Evolutionary conservation across 2,113 vertebrate genomes (phyloP).

Genomic region (Spermophilus dauricus): DNA sequence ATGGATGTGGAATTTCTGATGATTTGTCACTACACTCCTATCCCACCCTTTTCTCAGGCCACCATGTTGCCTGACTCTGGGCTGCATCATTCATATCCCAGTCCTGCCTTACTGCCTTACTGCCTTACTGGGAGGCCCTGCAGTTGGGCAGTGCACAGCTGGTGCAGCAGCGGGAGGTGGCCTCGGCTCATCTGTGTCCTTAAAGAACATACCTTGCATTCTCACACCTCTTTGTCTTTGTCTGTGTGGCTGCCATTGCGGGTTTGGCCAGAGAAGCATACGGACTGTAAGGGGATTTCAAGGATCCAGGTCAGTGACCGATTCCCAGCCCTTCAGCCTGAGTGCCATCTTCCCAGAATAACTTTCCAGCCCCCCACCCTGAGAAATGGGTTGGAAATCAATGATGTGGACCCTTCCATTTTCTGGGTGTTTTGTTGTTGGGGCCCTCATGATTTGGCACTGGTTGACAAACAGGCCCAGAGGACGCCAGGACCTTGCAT

Average conservation of each 20-base stretch:
- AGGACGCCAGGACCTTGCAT: too few species aligned
- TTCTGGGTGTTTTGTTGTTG: not conserved
- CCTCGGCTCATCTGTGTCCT: not conserved
- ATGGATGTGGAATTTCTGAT: not conserved
- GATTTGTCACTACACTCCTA: accelerated
- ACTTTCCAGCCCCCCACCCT: not conserved
- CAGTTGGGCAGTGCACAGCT: not conserved
- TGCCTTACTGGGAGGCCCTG: not conserved
- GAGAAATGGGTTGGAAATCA: not conserved
- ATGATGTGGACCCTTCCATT: not conserved
- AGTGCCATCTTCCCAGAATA: not conserved
- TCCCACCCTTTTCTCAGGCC: accelerated
- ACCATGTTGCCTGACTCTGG: not conserved
- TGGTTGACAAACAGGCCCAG: not conserved
- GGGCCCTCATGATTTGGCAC: not conserved
- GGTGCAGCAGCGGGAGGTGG: not conserved
- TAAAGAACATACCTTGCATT: not conserved
- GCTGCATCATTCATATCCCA: not conserved
- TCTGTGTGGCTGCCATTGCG: not conserved
- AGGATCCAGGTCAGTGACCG: not conserved
- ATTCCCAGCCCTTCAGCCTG: not conserved
- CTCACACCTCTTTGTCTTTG: not conserved
- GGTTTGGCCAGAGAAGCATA: not conserved
- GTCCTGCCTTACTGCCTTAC: not conserved
- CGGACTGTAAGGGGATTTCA: not conserved